These are phyloP conservation scores for Triplophysa dalaica DNA, from an alignment of 2,113 vertebrate genomes.

Conservation along the genomic window DNA sequence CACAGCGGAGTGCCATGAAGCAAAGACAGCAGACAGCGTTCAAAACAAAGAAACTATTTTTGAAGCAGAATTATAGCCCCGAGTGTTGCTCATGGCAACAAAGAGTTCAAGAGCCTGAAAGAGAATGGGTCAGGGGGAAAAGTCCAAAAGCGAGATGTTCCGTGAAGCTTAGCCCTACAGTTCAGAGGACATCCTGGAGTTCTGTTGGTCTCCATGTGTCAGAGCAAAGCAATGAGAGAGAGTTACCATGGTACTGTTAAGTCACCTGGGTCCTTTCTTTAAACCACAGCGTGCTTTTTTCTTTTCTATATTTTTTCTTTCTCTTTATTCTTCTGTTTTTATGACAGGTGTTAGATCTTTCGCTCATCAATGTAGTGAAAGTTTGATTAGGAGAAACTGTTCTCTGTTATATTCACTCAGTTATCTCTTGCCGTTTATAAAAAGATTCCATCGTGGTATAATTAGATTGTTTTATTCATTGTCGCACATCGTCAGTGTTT, in stretches of 20 bases:
- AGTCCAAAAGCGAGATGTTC: constrained; percentile 45
- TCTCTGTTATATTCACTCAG: too few relatives aligned
- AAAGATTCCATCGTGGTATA: neutral
- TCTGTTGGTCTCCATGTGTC: neutral
- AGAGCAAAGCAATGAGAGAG: neutral
- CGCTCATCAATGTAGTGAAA: too few relatives aligned
- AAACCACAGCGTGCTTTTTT: constrained; percentile 59
- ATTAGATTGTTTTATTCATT: too few relatives aligned
- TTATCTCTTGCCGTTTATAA: neutral
- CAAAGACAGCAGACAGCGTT: constrained; percentile 49
- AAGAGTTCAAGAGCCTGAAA: constrained; percentile 69
- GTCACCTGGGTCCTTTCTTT: constrained; percentile 61
- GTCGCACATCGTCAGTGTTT: too few relatives aligned
- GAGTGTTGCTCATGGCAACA: constrained; percentile 63
- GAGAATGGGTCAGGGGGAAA: constrained; percentile 47
- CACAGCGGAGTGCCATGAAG: constrained; percentile 47
- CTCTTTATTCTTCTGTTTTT: neutral
- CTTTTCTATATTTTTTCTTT: too few relatives aligned
- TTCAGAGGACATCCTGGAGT: constrained; percentile 56
- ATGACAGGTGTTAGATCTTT: neutral
- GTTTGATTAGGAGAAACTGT: too few relatives aligned
- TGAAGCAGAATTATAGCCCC: constrained; percentile 64
- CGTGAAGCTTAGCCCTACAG: constrained; percentile 58
- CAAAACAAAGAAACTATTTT: constrained; percentile 56
- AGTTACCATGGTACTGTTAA: constrained; percentile 56